Conservation (phyloP, 2,797 vertebrate genomes). For the Sciaenops ocellatus region DNA sequence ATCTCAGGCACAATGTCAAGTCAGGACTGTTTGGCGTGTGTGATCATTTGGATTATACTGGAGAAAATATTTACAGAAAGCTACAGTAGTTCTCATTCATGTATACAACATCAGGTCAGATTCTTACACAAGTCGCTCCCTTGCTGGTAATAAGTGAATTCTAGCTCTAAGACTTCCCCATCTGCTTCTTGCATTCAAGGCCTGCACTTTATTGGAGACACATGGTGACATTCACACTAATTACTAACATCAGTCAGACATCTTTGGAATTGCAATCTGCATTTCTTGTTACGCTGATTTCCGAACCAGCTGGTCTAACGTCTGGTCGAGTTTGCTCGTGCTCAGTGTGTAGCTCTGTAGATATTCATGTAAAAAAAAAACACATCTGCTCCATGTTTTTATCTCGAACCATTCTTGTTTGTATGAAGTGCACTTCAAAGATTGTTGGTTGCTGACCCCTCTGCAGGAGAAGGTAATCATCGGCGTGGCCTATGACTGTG, state of each 20-base stretch:
- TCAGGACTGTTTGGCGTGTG: conserved; percentile 7
- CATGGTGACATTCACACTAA: conserved; percentile 77
- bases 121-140: conserved; percentile 6
- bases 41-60: background rate
- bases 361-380: conserved; percentile 50
- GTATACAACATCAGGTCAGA: conserved; percentile 11
- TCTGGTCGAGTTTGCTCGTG: conserved; percentile 19
- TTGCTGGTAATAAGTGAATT: conserved; percentile 12
- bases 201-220: conserved; percentile 69
- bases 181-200: conserved; percentile 51
- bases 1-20: conserved; percentile 6
- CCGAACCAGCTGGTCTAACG: conserved; percentile 66
- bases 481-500: conserved; percentile 93
- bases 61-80: conserved; percentile 7
- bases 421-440: conserved; percentile 55
- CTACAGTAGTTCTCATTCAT: background rate
- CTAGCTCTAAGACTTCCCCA: conserved; percentile 23
- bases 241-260: conserved; percentile 76
- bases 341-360: conserved; percentile 51
- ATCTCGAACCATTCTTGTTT: conserved; percentile 27
- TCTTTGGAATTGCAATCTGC: conserved; percentile 58
- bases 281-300: conserved; percentile 65
- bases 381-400: conserved; percentile 62
- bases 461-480: conserved; percentile 92
- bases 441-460: conserved; percentile 50